A percentile compares a stretch with the other conserved stretches of the same genome.
Evolutionary conservation across 2,113 vertebrate genomes (phyloP).

Genomic region (Bujurquina vittata): DNA sequence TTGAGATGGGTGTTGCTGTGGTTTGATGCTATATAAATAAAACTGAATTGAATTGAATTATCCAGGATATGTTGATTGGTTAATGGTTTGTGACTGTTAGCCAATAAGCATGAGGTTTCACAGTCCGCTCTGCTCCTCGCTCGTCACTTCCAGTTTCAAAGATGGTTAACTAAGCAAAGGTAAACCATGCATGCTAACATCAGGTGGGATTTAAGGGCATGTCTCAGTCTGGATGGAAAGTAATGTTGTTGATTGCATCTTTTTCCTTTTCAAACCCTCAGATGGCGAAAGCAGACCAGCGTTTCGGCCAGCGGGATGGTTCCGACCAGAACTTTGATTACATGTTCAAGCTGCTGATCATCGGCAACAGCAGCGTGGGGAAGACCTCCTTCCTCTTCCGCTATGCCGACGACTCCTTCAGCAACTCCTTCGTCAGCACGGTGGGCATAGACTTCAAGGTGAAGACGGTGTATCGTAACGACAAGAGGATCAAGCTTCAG

Average conservation of each 20-base stretch:
- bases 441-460: slow-evolving; percentile 99
- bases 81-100: too few relatives aligned
- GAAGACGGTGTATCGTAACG: slow-evolving; percentile 96
- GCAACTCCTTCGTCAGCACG: slow-evolving; percentile 95
- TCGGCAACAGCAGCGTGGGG: slow-evolving; percentile 97
- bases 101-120: too few relatives aligned
- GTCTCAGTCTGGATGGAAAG: background rate
- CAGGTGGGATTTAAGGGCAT: too few relatives aligned
- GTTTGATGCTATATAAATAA: too few relatives aligned
- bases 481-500: slow-evolving; percentile 97
- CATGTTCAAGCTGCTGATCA: slow-evolving; percentile 99
- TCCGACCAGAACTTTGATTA: slow-evolving; percentile 99
- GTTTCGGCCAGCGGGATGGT: slow-evolving; percentile 90
- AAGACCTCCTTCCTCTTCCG: slow-evolving; percentile 98
- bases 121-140: too few relatives aligned
- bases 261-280: slow-evolving; percentile 54
- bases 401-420: slow-evolving; percentile 97
- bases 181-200: too few relatives aligned
- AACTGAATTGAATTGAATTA: too few relatives aligned
- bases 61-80: too few relatives aligned
- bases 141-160: too few relatives aligned
- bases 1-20: too few relatives aligned
- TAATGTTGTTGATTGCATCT: background rate
- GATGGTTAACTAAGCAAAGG: too few relatives aligned
- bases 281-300: slow-evolving; percentile 97